Percentiles rank a stretch among this genome's conserved stretches.
Conservation (phyloP, 1,140 invertebrate genomes). For the Caenorhabditis briggsae region DNA sequence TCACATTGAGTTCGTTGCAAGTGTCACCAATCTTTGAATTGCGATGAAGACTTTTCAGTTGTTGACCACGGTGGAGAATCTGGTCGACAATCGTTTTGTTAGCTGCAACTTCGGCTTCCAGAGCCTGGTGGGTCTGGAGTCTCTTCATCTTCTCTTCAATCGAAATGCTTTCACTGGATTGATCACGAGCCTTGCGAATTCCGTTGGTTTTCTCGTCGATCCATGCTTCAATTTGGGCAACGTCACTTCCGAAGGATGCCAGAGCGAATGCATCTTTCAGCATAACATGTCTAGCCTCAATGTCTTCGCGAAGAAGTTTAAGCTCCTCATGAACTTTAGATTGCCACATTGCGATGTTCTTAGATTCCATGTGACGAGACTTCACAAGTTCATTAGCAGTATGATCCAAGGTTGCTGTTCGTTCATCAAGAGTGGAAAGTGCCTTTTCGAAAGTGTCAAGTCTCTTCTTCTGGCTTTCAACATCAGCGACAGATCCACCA, state of each 20-base stretch:
- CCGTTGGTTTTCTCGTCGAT: slow-evolving; percentile 93
- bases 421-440: slow-evolving; percentile 83
- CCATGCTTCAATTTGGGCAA: slow-evolving; percentile 84
- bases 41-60: slow-evolving; percentile 58
- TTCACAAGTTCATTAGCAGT: slow-evolving; percentile 76
- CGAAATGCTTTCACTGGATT: slow-evolving; percentile 75
- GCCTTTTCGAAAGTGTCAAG: slow-evolving; percentile 84
- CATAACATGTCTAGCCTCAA: slow-evolving; percentile 82
- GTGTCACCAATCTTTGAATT: slow-evolving; percentile 79
- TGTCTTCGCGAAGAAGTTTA: slow-evolving; percentile 83
- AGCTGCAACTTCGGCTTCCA: slow-evolving; percentile 88
- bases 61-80: slow-evolving; percentile 81
- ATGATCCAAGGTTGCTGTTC: slow-evolving; percentile 68
- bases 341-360: slow-evolving; percentile 78
- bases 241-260: slow-evolving; percentile 89
- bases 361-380: slow-evolving; percentile 78
- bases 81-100: slow-evolving; percentile 89
- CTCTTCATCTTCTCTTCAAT: slow-evolving; percentile 86
- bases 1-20: slow-evolving; percentile 84
- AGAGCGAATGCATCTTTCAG: slow-evolving; percentile 87
- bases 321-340: slow-evolving; percentile 70
- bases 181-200: slow-evolving; percentile 83
- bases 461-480: slow-evolving; percentile 82
- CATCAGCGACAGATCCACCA: slow-evolving; percentile 85
- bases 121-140: slow-evolving; percentile 93